phyloP scores from a whole-genome alignment of 2,888 invertebrate genomes.

The Patella depressa region DNA sequence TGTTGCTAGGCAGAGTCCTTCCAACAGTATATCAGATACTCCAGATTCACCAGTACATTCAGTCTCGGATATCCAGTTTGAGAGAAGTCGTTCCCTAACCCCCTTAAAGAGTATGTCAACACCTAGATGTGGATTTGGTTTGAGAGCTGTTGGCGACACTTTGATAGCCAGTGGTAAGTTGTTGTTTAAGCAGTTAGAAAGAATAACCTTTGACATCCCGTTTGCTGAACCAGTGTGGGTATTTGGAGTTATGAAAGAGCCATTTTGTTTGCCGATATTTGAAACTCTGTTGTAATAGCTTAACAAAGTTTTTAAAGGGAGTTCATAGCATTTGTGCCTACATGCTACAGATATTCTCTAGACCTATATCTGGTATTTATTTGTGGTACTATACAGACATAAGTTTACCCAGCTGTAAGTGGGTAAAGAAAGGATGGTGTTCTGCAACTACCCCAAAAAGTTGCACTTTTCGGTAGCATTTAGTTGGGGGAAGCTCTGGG shows the following conservation, averaged over 20 bases:
- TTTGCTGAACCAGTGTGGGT: conserved; percentile 4
- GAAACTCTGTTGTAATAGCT: too few relatives aligned
- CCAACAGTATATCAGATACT: conserved; percentile 56
- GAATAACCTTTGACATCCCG: neutral
- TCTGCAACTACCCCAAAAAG: too few relatives aligned
- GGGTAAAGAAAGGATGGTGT: too few relatives aligned
- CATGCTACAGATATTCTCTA: too few relatives aligned
- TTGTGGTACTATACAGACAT: too few relatives aligned
- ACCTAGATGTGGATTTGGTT: conserved; percentile 83
- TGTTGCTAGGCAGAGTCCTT: conserved; percentile 27
- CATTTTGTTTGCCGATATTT: neutral
- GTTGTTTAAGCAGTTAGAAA: neutral
- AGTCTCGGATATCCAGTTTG: conserved; percentile 27
- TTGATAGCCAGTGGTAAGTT: conserved; percentile 84
- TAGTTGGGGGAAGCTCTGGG: too few relatives aligned
- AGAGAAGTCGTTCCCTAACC: conserved; percentile 41
- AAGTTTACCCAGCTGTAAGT: too few relatives aligned
- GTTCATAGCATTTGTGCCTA: too few relatives aligned
- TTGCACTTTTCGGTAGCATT: too few relatives aligned
- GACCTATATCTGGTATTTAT: too few relatives aligned
- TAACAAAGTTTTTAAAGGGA: too few relatives aligned
- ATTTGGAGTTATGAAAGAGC: neutral
- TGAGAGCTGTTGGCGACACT: conserved; percentile 79
- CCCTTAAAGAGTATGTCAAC: conserved; percentile 77
- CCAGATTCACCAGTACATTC: conserved; percentile 55